Evolutionary conservation across 2,888 invertebrate genomes (phyloP).

Genomic region (Griposia aprilina): DNA sequence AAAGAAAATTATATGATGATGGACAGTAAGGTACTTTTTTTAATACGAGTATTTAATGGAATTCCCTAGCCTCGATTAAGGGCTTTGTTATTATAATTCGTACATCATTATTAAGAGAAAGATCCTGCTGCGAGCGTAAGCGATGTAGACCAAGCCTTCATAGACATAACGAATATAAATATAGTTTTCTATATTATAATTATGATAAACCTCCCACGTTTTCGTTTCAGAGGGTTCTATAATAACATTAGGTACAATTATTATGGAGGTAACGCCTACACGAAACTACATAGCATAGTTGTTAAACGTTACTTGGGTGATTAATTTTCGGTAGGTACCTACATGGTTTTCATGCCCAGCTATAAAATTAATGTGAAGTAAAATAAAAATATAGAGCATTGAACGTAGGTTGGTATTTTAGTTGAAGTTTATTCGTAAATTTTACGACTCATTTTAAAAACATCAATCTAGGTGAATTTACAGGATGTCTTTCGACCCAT

Average conservation of each 20-base stretch:
- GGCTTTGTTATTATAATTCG: background rate
- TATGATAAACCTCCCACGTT: slow-evolving; percentile 1
- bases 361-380: slow-evolving; percentile 8
- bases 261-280: slow-evolving; percentile 46
- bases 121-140: slow-evolving; percentile 12
- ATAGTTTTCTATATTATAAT: background rate
- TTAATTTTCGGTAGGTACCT: slow-evolving; percentile 32
- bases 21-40: too few relatives aligned
- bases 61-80: background rate
- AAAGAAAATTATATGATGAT: too few relatives aligned
- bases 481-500: background rate
- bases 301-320: slow-evolving; percentile 17
- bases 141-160: background rate
- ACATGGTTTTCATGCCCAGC: background rate
- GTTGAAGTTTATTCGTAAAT: background rate
- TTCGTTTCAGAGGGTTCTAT: slow-evolving; percentile 30
- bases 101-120: background rate
- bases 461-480: background rate
- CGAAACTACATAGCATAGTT: slow-evolving; percentile 47
- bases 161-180: background rate
- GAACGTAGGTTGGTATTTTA: background rate
- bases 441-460: background rate
- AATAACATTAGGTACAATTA: slow-evolving; percentile 21
- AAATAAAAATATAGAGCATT: slow-evolving; percentile 1
- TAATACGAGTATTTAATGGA: too few relatives aligned